Percentiles rank a stretch among this genome's conserved stretches.
Conservation (phyloP, 2,797 vertebrate genomes). For the Sebastes steindachneri region DNA sequence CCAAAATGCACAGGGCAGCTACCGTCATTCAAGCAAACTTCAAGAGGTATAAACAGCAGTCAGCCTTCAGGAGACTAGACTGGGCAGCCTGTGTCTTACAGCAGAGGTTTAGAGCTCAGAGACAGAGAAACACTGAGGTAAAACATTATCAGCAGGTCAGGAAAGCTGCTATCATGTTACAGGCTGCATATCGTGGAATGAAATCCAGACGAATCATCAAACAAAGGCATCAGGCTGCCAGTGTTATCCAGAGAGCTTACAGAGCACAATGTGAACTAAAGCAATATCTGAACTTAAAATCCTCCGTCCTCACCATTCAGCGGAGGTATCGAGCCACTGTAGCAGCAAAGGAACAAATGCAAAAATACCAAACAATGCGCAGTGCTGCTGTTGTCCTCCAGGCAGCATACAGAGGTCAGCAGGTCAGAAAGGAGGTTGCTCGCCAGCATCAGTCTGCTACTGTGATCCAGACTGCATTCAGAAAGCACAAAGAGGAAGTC, state of each 20-base stretch:
- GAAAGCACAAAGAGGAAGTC: slow-evolving; percentile 63
- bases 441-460: slow-evolving; percentile 60
- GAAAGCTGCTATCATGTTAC: not conserved
- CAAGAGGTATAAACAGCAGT: not conserved
- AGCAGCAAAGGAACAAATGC: slow-evolving; percentile 8
- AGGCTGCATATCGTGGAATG: not conserved
- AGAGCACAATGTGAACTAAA: not conserved
- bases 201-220: not conserved
- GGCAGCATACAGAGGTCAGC: slow-evolving; percentile 66
- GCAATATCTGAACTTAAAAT: slow-evolving; percentile 24
- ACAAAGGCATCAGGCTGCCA: slow-evolving; percentile 36
- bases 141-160: not conserved
- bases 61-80: not conserved
- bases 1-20: not conserved
- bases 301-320: slow-evolving; percentile 9
- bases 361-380: not conserved
- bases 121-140: fast-evolving
- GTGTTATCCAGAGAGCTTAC: slow-evolving; percentile 53
- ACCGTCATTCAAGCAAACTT: not conserved
- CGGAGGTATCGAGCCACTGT: slow-evolving; percentile 14
- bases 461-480: slow-evolving; percentile 78
- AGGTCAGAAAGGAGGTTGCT: slow-evolving; percentile 52
- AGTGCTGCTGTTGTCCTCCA: slow-evolving; percentile 59
- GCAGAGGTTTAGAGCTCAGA: not conserved
- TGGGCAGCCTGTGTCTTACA: not conserved